Base-by-base conservation (phyloP, 2,888 invertebrate species). In the Gasteruption jaculator region DNA sequence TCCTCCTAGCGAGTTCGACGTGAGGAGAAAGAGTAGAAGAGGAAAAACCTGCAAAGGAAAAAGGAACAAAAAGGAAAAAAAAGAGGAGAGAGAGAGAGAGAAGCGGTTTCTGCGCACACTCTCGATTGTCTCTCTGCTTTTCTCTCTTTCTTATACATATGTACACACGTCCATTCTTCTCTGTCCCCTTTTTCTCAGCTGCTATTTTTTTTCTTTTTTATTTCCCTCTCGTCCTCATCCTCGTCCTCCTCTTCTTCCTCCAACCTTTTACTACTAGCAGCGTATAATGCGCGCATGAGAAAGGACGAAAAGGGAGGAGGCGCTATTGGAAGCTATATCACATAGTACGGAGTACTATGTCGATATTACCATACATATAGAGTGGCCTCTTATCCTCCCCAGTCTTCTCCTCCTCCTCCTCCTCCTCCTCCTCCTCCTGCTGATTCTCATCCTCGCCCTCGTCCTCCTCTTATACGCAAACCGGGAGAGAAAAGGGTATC, bases 351-450 rank as follows among this genome's bases (percentile, higher is more conserved):
- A 53, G 49, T 56, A 53, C 53, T 55, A 57, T 52, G 56, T 58
- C 60, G 60, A 59, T 60, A 60, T 60, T 60, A 59, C 60, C 59
- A 59, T 59, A 58, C 58, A 58, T 60, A 59, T 60, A 59, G 58
- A 54, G 45, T 54, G 51, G 47, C 48, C 52, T 50, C 55, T 53
- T 58, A 58, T 54, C 55, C 49, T 48, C 50, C 52, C 34, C 47
- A 45, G 39, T 45, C 43, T 44, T 31, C 45, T 45, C 40, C 44
- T 38, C 40, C 27, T 16, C 16, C 26, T 32, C 35, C 29, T 32
- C 30, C 31, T 31, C 31, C 38, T 42, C 25, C 32, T 32, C 29
- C 24, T 26, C 22, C 10, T n/a, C 38, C 39, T 37, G 20, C 25
- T 21, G 14, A 35, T 43, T 40, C 45, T 7, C 21, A 20, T 18